Evolutionary conservation across 2,113 vertebrate species (phyloP).

Genomic region (Syngnathus scovelli): DNA sequence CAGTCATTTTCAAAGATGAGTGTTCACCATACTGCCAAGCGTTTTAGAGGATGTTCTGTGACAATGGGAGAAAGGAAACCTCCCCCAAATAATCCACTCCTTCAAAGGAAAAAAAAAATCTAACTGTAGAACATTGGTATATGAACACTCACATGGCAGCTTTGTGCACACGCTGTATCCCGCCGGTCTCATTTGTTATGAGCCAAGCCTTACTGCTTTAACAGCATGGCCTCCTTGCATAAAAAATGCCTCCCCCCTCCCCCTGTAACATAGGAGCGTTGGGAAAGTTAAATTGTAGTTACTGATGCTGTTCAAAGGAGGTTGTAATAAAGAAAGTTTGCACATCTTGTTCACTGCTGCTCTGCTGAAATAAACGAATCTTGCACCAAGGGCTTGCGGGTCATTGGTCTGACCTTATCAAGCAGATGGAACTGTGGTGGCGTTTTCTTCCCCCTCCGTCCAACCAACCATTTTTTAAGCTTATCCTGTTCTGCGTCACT

Average conservation of each 20-base stretch:
- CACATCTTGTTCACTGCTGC: neutral
- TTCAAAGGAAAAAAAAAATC: too few species aligned
- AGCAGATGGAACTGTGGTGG: neutral
- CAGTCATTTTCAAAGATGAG: too few species aligned
- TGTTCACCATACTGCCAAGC: too few species aligned
- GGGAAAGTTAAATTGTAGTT: neutral
- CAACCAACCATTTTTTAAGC: neutral
- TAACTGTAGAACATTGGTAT: too few species aligned
- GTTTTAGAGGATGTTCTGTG: too few species aligned
- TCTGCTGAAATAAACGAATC: neutral
- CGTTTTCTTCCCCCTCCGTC: too few species aligned
- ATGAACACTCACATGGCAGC: too few species aligned
- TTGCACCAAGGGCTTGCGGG: neutral
- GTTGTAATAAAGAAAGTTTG: neutral
- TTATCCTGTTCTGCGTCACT: too few species aligned
- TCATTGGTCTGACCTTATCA: neutral
- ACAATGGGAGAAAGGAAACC: too few species aligned
- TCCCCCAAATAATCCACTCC: too few species aligned
- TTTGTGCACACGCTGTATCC: neutral
- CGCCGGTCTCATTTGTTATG: neutral
- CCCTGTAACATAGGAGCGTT: neutral
- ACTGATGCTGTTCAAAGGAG: neutral
- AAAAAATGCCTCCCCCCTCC: neutral
- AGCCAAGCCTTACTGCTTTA: neutral
- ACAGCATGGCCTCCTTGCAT: slow-evolving; percentile 1